A percentile compares a stretch with the other conserved stretches of the same genome.
Evolutionary conservation across 1,140 invertebrate species (phyloP).

Genomic region (Platyura marginata): DNA sequence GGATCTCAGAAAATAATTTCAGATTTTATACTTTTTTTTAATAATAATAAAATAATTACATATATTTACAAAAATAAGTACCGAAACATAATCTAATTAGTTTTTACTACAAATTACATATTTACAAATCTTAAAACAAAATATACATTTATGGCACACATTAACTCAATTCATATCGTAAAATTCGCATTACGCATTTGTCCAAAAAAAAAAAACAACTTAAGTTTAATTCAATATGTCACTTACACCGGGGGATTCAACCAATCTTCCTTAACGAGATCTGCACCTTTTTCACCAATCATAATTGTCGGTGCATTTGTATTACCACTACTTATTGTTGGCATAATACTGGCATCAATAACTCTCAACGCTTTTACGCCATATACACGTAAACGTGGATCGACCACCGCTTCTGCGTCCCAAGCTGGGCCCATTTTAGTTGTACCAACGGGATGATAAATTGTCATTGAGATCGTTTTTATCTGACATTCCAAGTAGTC

Average conservation of each 20-base stretch:
- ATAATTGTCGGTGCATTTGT: slow-evolving; percentile 73
- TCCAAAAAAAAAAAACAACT: background rate
- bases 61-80: no score
- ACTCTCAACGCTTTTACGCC: slow-evolving; percentile 60
- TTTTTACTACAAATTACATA: no score
- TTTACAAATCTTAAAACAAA: no score
- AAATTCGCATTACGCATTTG: no score
- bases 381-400: slow-evolving; percentile 56
- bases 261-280: slow-evolving; percentile 64
- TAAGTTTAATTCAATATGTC: slow-evolving; percentile 1
- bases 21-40: no score
- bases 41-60: no score
- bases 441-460: slow-evolving; percentile 66
- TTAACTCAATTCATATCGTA: no score
- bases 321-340: slow-evolving; percentile 62
- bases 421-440: slow-evolving; percentile 64
- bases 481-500: slow-evolving; percentile 73
- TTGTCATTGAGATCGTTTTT: slow-evolving; percentile 67
- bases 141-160: no score
- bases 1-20: no score
- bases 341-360: slow-evolving; percentile 80
- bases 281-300: slow-evolving; percentile 72
- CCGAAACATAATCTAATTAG: no score
- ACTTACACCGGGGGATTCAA: slow-evolving; percentile 15
- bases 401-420: slow-evolving; percentile 63